Conservation (phyloP, 53 echinoderm and acorn worm species). For the Paracentrotus lividus region DNA sequence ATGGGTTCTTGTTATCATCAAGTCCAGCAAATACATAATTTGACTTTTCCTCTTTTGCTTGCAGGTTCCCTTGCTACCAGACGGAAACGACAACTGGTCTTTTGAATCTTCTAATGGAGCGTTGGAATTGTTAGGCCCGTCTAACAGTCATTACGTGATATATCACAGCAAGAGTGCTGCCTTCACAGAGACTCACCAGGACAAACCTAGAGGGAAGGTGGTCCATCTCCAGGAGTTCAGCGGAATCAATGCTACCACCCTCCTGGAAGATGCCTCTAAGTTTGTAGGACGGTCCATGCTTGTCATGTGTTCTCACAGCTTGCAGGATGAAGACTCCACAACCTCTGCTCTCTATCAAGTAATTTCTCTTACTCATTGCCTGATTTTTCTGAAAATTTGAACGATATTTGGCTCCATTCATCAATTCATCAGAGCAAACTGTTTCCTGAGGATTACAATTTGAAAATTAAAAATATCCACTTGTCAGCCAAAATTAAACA, state of each 20-base stretch:
- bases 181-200: neutral
- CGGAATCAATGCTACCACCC: slow-evolving; percentile 77
- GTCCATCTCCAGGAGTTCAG: slow-evolving; percentile 79
- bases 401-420: no score
- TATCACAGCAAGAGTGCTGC: slow-evolving; percentile 70
- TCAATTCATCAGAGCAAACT: no score
- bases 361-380: no score
- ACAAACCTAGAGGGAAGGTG: slow-evolving; percentile 72
- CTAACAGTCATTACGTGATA: slow-evolving; percentile 77
- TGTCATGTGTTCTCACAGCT: slow-evolving; percentile 86
- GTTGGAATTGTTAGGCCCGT: slow-evolving; percentile 77
- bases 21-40: no score
- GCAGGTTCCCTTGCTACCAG: slow-evolving; percentile 29
- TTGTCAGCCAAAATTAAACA: no score
- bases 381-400: no score
- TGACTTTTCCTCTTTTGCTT: neutral
- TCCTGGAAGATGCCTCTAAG: slow-evolving; percentile 64
- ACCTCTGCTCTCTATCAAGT: slow-evolving; percentile 86
- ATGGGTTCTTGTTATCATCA: no score
- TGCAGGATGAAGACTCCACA: slow-evolving; percentile 74
- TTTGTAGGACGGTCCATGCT: slow-evolving; percentile 75
- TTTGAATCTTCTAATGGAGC: neutral
- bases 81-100: slow-evolving; percentile 7
- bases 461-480: no score
- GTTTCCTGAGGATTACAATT: no score